phyloP scores from a whole-genome alignment of 2,113 vertebrate species.

The Lampris megalopsis region DNA sequence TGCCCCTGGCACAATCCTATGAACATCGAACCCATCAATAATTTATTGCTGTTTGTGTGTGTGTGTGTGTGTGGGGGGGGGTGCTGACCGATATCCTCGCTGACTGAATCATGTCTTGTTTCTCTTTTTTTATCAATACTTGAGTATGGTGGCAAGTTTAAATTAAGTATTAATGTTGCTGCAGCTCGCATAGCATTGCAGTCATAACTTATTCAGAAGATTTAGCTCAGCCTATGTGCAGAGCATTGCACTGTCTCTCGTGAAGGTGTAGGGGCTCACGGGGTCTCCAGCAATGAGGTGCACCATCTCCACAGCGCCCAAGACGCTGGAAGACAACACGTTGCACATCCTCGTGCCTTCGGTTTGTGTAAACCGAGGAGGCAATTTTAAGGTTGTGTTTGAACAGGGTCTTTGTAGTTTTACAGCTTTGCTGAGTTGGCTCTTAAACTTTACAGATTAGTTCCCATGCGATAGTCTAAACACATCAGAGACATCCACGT shows the following conservation, averaged over 20 bases:
- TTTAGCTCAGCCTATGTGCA: conserved; percentile 5
- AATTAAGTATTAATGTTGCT: neutral
- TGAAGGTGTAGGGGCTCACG: conserved; percentile 5
- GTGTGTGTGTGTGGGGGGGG: conserved; percentile 13
- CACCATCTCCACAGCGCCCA: neutral
- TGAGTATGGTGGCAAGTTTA: neutral
- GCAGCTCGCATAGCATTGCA: neutral
- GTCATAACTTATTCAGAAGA: neutral
- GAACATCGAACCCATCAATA: conserved; percentile 39
- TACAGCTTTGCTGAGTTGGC: conserved; percentile 3
- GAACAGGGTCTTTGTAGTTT: conserved; percentile 7
- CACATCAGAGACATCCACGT: neutral
- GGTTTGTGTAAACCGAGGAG: neutral
- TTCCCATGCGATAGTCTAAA: neutral
- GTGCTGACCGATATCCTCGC: conserved; percentile 15
- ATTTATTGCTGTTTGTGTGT: conserved; percentile 32
- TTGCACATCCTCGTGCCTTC: conserved; percentile 5
- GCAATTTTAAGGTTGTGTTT: conserved; percentile 9
- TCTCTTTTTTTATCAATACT: neutral
- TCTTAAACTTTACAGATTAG: conserved; percentile 7
- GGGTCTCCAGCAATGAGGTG: neutral
- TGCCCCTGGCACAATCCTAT: conserved; percentile 20
- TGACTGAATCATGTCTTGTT: neutral
- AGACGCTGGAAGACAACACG: neutral
- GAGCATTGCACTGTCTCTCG: neutral